Base-by-base conservation (phyloP, 2,797 vertebrate genomes). In the Phrynocephalus forsythii region DNA sequence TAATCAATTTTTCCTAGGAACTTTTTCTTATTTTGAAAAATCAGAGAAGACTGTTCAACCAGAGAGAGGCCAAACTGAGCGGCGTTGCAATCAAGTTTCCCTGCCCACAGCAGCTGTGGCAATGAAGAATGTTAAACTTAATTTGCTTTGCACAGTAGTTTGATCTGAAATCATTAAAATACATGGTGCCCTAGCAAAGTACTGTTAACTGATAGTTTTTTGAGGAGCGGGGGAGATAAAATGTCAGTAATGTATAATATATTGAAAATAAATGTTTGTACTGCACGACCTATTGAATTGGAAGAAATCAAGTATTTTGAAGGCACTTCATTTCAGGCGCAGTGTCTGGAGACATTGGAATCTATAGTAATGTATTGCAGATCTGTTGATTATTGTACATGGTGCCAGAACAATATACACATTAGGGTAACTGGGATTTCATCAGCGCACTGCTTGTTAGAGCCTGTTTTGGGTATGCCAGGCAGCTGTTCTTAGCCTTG, bases 271-370 rank as follows among this genome's bases (percentile, higher is more conserved):
- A 93, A 89, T 94, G 87, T 82, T 89, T 18, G 3, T 86, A 69
- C 92, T 93, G 91, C 82, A 86, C 90, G 94, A 79, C 79, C 83
- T 28, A 91, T 88, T 77, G 69, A 94, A 81, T 91, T 88, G 84
- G 88, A n/a, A 86, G 69, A 92, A 95, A 92, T 94, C 88, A 92
- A 95, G 89, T 76, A 88, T 94, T 93, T 86, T 92, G 92, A 92
- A 95, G n/a, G 38, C 78, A 87, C 84, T 94, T 94, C 90, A 90
- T 95, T 93, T 94, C 91, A 91, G 10, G 52, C 92, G 91, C 86
- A 63, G 72, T 50, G 2, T 89, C 22, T 75, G 91, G 82, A 95
- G 91, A 91, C 92, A 87, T 0, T 24, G 91, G 95, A 95, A 93
- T 95, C 91, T 90, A 83, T 94, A 93, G 83, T 90, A 91, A 88